These are phyloP conservation scores for Sus scrofa DNA, from an alignment of 2,113 vertebrate species.

Conservation along the genomic window T2T-Sscrofa CM000812.6:83424501-83425000, in stretches of 20 bases:
- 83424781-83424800: background rate
- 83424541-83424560: conserved; percentile 12
- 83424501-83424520: background rate
- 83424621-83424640: background rate
- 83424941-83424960: background rate
- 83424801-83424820: background rate
- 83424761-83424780: background rate
- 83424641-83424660: background rate
- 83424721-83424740: background rate
- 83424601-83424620: background rate
- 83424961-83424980: background rate
- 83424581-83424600: background rate
- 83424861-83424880: background rate
- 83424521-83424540: background rate
- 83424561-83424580: background rate
- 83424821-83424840: too few species aligned
- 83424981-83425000: too few species aligned
- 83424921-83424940: background rate
- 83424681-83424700: background rate
- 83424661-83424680: background rate
- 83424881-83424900: background rate
- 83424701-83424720: background rate
- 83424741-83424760: background rate
- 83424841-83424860: background rate
- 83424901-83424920: background rate